A percentile compares a stretch with the other conserved stretches of the same genome.
phyloP scores from a whole-genome alignment of 2,888 invertebrate genomes.

The Anticlea derivata region DNA sequence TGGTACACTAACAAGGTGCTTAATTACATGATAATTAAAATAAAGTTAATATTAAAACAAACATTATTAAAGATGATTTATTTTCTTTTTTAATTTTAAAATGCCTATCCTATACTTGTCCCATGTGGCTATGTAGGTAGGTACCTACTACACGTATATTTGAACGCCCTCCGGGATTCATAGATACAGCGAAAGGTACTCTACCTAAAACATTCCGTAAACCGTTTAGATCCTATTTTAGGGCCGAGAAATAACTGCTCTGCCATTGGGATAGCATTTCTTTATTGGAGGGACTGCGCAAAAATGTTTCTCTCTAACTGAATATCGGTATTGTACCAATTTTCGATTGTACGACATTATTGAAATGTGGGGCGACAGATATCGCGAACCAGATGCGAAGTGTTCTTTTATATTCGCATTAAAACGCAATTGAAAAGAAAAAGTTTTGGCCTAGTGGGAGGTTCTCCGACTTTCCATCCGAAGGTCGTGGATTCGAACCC shows the following conservation, averaged over 20 bases:
- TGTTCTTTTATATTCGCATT: conserved; percentile 33
- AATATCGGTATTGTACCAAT: conserved; percentile 6
- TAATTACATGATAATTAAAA: too few species aligned
- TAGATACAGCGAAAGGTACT: not conserved
- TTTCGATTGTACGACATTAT: conserved; percentile 16
- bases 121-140: too few species aligned
- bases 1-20: too few species aligned
- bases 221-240: not conserved
- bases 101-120: too few species aligned
- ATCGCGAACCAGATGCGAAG: conserved; percentile 30
- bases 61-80: too few species aligned
- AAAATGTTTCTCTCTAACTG: conserved; percentile 1
- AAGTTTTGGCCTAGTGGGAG: too few species aligned
- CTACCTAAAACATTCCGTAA: not conserved
- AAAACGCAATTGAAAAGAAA: conserved; percentile 21
- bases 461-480: too few species aligned
- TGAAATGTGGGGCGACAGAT: conserved; percentile 28
- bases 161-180: too few species aligned
- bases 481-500: too few species aligned
- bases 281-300: not conserved
- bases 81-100: too few species aligned
- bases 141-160: not conserved
- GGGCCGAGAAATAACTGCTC: not conserved
- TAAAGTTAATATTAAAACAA: too few species aligned
- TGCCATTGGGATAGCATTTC: not conserved